Evolutionary conservation across 1,140 invertebrate species (phyloP).

Genomic region (Papilio helenus): DNA sequence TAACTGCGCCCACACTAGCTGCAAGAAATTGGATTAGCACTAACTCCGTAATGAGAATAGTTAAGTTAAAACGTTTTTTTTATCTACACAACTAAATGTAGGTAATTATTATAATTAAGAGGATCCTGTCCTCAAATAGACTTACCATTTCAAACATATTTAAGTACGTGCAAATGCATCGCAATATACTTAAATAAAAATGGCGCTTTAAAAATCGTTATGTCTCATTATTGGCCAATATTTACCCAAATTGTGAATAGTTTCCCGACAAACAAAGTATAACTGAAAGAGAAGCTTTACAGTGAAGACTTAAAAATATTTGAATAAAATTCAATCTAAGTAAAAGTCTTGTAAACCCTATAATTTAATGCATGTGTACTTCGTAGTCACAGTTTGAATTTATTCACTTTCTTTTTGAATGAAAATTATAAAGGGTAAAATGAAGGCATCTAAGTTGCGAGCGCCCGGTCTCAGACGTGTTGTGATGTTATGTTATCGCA

Average conservation of each 20-base stretch:
- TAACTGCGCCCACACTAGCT: slow-evolving; percentile 53
- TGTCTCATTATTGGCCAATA: background rate
- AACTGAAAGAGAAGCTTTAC: background rate
- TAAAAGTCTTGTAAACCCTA: slow-evolving; percentile 32
- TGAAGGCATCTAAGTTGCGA: slow-evolving; percentile 58
- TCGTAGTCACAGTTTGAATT: background rate
- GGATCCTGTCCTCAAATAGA: background rate
- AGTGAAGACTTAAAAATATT: background rate
- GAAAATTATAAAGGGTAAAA: slow-evolving; percentile 62
- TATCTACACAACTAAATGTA: background rate
- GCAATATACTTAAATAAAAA: background rate
- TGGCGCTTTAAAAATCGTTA: too few species aligned
- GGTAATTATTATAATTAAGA: background rate
- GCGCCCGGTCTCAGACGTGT: slow-evolving; percentile 68
- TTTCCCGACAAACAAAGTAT: background rate
- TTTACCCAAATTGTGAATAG: background rate
- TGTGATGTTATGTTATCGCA: slow-evolving; percentile 81
- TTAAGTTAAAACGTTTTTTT: slow-evolving; percentile 20
- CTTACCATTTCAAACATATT: too few species aligned
- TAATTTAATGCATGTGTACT: slow-evolving; percentile 33
- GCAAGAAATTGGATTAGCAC: slow-evolving; percentile 40
- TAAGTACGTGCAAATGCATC: too few species aligned
- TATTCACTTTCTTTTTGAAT: slow-evolving; percentile 51
- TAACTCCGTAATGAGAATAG: slow-evolving; percentile 40
- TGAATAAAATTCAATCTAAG: background rate